Evolutionary conservation across 2,113 vertebrate genomes (phyloP), one percentile per base, ranked within the genome.

Genomic region (Oreotragus oreotragus): DNA sequence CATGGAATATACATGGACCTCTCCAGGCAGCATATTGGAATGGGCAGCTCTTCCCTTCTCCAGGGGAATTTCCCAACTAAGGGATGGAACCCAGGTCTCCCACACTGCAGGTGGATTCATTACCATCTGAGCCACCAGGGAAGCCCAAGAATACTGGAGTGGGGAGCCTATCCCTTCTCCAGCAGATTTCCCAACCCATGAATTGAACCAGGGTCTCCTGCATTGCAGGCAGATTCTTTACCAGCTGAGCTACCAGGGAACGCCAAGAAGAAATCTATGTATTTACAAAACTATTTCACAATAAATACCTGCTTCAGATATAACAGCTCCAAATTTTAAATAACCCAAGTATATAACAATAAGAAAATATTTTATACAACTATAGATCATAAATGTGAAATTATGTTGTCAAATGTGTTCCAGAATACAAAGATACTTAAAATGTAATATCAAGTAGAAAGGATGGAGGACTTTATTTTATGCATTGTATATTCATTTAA

Each of bases 321-420:
- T 7, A 10, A 27, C 39, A 73, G 53, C 30, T 8, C 19, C n/a
- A 93, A 51, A 76, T 53, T 39, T 60, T 4, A 85, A 88, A 88
- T 55, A 90, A 33, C 15, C 17, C 91, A 91, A 64, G 58, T 58
- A 36, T 49, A 15, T 73, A 45, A 62, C 13, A 77, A 49, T 47
- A 73, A 90, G 8, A 88, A 64, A 92, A 33, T 70, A 90, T 77
- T 85, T 55, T 43, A 73, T 49, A 49, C 0, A 89, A 88, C 17
- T 66, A 53, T 10, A 33, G 12, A 30, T 62, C 43, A 43, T 57
- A 94, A 84, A 81, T 83, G 28, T 84, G 49, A 84, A 88, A 60
- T 15, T 62, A 51, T 28, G 19, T 43, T 97, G n/a, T 55, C 21
- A 94, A 94, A 86, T 62, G 51, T 39, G 36, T 92, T 92, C 36